Evolutionary conservation across 2,113 vertebrate species (phyloP).

Genomic region (Boleophthalmus pectinirostris): DNA sequence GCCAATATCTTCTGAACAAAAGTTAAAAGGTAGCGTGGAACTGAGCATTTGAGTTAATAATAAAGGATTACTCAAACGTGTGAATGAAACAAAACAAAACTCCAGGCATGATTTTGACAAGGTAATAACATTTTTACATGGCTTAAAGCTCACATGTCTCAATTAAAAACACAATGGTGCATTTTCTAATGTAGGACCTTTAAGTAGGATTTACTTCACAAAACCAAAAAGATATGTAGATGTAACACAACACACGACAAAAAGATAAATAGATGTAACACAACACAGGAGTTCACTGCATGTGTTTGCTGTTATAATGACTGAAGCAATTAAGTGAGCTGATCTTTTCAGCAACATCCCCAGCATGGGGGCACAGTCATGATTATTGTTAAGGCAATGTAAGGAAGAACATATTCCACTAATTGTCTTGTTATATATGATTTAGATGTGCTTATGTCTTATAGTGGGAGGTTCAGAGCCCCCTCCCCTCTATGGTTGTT

Average conservation of each 20-base stretch:
- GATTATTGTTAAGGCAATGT: slow-evolving; percentile 38
- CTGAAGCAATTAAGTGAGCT: slow-evolving; percentile 60
- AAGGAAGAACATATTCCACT: slow-evolving; percentile 47
- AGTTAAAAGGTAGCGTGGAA: no score
- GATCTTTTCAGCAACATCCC: slow-evolving; percentile 49
- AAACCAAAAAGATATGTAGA: no score
- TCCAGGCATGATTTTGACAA: no score
- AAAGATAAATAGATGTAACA: slow-evolving; percentile 23
- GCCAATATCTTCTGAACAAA: no score
- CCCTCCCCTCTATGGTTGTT: slow-evolving; percentile 79
- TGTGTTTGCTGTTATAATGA: slow-evolving; percentile 58
- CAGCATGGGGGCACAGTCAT: slow-evolving; percentile 40
- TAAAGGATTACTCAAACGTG: no score
- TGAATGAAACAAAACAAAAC: no score
- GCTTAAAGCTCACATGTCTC: no score
- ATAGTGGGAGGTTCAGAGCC: slow-evolving; percentile 48
- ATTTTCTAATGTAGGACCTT: no score
- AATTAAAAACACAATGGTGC: no score
- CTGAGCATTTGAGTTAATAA: no score
- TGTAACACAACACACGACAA: no score
- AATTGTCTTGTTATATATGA: slow-evolving; percentile 67
- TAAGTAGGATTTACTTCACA: slow-evolving; percentile 20
- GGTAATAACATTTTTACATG: no score
- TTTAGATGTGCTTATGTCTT: slow-evolving; percentile 50
- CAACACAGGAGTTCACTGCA: slow-evolving; percentile 63